phyloP scores from a whole-genome alignment of 92 coral and sea anemone species.

The Parazoanthus swiftii region DNA sequence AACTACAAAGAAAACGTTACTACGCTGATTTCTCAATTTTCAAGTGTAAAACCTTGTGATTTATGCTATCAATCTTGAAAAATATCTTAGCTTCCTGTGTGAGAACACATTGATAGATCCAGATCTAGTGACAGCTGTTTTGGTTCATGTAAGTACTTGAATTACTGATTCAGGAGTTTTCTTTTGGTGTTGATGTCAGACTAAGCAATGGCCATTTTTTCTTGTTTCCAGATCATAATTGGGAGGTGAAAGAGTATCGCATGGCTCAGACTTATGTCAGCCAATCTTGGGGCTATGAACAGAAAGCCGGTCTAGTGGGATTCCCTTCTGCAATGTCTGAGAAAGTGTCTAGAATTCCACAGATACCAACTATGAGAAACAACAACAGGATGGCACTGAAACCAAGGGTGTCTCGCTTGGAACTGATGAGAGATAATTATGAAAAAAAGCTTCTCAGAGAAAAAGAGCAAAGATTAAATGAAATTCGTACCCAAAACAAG shows the following conservation, averaged over 20 bases:
- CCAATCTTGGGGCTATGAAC: constrained; percentile 26
- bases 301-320: constrained; percentile 23
- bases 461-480: constrained; percentile 74
- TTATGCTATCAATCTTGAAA: no score
- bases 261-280: constrained; percentile 30
- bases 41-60: not conserved
- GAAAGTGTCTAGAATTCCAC: constrained; percentile 19
- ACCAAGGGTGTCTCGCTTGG: constrained; percentile 74
- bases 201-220: not conserved
- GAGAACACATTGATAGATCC: not conserved
- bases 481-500: constrained; percentile 47
- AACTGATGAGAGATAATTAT: constrained; percentile 75
- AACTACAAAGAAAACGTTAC: no score
- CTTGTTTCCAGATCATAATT: constrained; percentile 1
- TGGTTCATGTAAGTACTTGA: not conserved
- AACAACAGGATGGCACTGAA: constrained; percentile 36
- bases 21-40: not conserved
- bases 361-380: constrained; percentile 60
- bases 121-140: not conserved
- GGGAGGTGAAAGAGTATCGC: not conserved
- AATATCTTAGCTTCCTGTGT: no score
- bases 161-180: not conserved
- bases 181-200: not conserved
- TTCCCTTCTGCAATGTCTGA: constrained; percentile 50
- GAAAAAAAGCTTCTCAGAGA: constrained; percentile 82